Evolutionary conservation across 2,797 vertebrate species (phyloP).

Genomic region (Amblyraja radiata): DNA sequence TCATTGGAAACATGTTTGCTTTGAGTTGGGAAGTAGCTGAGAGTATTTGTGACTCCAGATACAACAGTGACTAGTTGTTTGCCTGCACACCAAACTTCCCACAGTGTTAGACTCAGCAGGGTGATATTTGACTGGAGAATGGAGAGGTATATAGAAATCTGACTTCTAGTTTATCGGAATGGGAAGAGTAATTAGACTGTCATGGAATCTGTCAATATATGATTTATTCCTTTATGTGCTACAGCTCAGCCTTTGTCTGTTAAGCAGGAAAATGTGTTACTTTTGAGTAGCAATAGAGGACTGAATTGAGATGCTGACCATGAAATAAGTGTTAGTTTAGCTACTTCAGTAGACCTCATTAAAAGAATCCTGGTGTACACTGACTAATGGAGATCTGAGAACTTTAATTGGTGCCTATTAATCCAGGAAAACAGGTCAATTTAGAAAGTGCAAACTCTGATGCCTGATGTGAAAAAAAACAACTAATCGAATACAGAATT

Average conservation of each 20-base stretch:
- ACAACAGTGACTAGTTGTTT: background rate
- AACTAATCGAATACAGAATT: background rate
- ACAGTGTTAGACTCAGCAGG: background rate
- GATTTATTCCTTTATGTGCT: background rate
- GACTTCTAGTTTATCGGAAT: background rate
- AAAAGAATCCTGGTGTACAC: background rate
- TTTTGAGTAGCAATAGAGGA: background rate
- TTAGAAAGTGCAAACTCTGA: background rate
- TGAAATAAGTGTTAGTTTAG: background rate
- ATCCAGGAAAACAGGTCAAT: background rate
- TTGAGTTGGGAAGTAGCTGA: background rate
- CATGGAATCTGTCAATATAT: background rate
- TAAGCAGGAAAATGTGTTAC: background rate
- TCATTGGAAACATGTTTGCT: too few species aligned
- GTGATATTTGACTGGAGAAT: background rate
- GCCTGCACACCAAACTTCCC: background rate
- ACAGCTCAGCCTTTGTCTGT: too few species aligned
- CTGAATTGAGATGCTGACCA: background rate
- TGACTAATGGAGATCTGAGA: background rate
- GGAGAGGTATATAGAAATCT: background rate
- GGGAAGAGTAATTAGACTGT: background rate
- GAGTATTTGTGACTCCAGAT: too few species aligned
- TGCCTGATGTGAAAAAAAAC: background rate
- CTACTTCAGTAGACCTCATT: background rate
- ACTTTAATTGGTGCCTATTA: background rate